Evolutionary conservation across 2,797 vertebrate species (phyloP), one percentile per base, ranked within the genome.

Genomic region (Hydrophis major): DNA sequence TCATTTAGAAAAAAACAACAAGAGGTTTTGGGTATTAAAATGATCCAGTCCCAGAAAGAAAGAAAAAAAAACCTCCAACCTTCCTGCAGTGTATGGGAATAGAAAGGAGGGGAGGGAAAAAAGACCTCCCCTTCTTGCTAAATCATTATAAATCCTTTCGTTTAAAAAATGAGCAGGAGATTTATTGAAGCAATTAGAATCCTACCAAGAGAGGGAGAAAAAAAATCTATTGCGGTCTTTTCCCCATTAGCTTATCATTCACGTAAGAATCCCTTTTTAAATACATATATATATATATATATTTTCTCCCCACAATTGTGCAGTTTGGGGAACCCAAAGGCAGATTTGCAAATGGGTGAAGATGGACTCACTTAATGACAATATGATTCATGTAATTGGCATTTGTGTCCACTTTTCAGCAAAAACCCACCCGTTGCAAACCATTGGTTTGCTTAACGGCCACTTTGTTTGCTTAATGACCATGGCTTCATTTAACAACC

Each of bases 181-280:
- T 91, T 93, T 91, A 59, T 60, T 86, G 53, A 95, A 90, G 27
- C 57, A 37, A 87, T 92, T 32, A 37, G 22, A 95, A 94, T 96
- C 94, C 87, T 93, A 95, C 94, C 94, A 91, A 93, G 95, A n/a
- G 66, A 53, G 93, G 94, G 92, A 93, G 92, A 89, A 6, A 37
- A 25, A 27, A 61, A 27, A 63, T 27, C 60, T 63, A 63, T 63
- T 63, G 28, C 0, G 1, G 7, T 63, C 11, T 63, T 63, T 63
- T 25, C 60, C 25, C 60, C 60, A 63, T 63, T 28, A 63, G 60
- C 60, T 63, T 63, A 63, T 63, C 60, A 28, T 63, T 63, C 60
- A 63, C 0, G 60, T 63, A 27, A 63, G 60, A 27, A 63, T 63
- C 3, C 25, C 56, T 14, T 56, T 56, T 56, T 16, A 11, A 55